Evolutionary conservation across 2,797 vertebrate species (phyloP).

Genomic region (Ciconia nigra): DNA sequence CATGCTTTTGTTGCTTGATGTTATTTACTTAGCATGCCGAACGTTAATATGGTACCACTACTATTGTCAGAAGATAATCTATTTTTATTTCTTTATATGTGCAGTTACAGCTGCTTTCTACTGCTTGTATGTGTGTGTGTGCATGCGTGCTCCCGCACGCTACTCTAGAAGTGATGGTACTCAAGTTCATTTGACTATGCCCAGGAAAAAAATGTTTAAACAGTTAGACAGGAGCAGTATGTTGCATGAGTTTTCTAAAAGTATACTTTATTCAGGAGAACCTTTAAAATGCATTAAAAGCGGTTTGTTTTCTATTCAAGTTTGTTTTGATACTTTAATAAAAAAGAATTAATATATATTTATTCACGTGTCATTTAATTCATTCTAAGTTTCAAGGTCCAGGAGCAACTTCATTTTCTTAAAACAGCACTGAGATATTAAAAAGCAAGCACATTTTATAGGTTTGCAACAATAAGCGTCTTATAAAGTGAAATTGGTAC

Average conservation of each 20-base stretch:
- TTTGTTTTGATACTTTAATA: conserved; percentile 78
- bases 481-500: background rate
- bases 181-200: background rate
- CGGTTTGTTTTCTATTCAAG: conserved; percentile 69
- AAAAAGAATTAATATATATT: conserved; percentile 66
- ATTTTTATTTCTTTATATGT: conserved; percentile 46
- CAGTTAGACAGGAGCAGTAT: background rate
- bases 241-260: conserved; percentile 50
- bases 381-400: background rate
- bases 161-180: background rate
- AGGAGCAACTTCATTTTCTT: background rate
- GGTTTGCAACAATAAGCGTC: background rate
- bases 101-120: conserved; percentile 2
- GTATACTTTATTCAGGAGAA: conserved; percentile 15
- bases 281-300: conserved; percentile 54
- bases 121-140: background rate
- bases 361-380: conserved; percentile 32
- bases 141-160: background rate
- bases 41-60: conserved; percentile 50
- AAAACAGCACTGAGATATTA: background rate
- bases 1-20: conserved; percentile 59
- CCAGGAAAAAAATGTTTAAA: background rate
- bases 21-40: conserved; percentile 60
- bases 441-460: background rate
- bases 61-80: conserved; percentile 51